Evolutionary conservation across 2,888 invertebrate species (phyloP), one percentile per base, ranked within the genome.

Genomic region (Phyto melanocephala): DNA sequence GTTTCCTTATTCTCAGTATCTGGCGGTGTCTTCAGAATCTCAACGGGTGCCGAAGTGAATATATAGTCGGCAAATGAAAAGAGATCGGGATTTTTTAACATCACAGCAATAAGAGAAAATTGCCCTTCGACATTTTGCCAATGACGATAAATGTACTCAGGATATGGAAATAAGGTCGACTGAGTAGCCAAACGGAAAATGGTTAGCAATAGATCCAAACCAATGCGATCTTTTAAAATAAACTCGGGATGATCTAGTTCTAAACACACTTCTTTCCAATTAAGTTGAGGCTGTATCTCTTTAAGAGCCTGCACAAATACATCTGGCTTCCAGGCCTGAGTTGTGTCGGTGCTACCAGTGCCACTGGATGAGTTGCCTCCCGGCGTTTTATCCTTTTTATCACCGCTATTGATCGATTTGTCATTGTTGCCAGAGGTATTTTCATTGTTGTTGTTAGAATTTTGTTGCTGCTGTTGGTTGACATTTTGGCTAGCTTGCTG

Each of bases 61-160:
- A 96, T 95, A 91, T 96, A 95, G 90, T 99, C 98, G 35, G 97
- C 96, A 89, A 99, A 96, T 88, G 97, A 97, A 91, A 99, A 98
- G 85, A 99, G 94, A 89, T 99, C 99, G 0, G 97, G 95, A 91
- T 96, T 94, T 89, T 97, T 97, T 28, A 99, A 92, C 85, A 98
- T 95, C 86, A 95, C 95, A 82, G 95, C 94, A 47, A 99, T 93
- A 85, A 98, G 93, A 82, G 97, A 97, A 90, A 98, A 94, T 92
- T 96, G 98, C 54, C 98, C 97, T 89, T 99, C 98, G 22, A 96
- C 93, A 91, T 98, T 97, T 79, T 95, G 95, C 99, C 99, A 99
- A 84, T 95, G 94, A 54, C 96, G 94, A 91, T 97, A 99, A 84
- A 98, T 93, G 86, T 95, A 94, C 89, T 98, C 97, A 22, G 98